Base-by-base conservation (phyloP, 2,113 vertebrate genomes). In the Microtus pennsylvanicus region DNA sequence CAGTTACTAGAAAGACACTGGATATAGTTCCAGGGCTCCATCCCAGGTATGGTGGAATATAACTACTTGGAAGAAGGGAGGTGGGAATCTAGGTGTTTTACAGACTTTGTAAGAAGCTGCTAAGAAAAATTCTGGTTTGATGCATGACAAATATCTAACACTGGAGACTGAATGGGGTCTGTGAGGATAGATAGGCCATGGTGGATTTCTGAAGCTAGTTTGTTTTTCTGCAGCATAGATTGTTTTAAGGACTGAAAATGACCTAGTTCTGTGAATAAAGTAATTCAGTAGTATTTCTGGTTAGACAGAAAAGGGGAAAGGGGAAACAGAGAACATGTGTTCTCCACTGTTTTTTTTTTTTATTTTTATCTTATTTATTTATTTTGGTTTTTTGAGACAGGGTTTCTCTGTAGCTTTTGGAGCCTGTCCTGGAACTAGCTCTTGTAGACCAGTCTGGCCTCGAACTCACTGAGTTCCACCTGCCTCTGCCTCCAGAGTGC, bases 261-360 rank as follows among this genome's bases (percentile, higher is more conserved):
- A 28, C 74, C 42, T 81, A 65, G 70, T 45, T 77, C 80, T 30
- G 67, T 38, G 78, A 80, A 28, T 42, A 28, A 55, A 87, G 22
- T 24, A 89, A 95, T 38, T 61, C 22, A 80, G 13, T 9, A 52
- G 10, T 61, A 77, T 82, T 93, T 89, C 55, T 94, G 24, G 8
- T 87, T 42, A 86, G 19, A 11, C 33, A 61, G 42, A 74, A 83
- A 92, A 85, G 16, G 55, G 5, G 5, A 58, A 19, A 58, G 1
- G 12, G 10, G n/a, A 30, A 86, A 70, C 17, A 65, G 33, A 78
- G 76, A 86, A 55, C 2, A 42, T 26, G 10, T 87, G 72, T 74
- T 67, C 45, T 91, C 13, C 95, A 74, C 24, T 77, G 42, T 67
- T 42, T 58, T 58, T 58, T 42, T 42, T 58, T 58, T 58, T 17